Conservation (phyloP, 2,113 vertebrate species). For the Ctenomys sociabilis region DNA sequence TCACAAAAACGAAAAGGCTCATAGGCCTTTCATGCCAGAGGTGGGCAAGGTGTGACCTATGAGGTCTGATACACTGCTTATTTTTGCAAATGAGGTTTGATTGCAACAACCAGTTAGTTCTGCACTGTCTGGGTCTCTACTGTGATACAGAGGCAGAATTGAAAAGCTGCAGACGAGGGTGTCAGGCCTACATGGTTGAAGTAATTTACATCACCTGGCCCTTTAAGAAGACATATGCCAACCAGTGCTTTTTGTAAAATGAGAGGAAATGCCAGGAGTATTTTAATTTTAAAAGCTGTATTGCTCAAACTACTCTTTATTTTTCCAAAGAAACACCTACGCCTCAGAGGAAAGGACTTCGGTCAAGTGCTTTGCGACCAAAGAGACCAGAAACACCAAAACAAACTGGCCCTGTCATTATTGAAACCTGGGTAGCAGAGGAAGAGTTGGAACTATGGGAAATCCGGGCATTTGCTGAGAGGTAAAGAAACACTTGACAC, state of each 20-base stretch:
- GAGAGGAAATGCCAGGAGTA: constrained; percentile 30
- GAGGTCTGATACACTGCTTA: neutral
- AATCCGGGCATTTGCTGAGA: constrained; percentile 98
- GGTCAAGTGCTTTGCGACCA: constrained; percentile 96
- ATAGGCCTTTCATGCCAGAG: neutral
- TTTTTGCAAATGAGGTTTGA: neutral
- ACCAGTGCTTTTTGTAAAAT: constrained; percentile 24
- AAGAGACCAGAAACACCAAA: constrained; percentile 98
- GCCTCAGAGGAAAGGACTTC: constrained; percentile 94
- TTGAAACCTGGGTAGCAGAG: constrained; percentile 98
- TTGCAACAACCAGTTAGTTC: neutral
- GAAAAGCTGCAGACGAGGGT: neutral
- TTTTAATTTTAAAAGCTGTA: constrained; percentile 40
- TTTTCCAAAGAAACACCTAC: constrained; percentile 95
- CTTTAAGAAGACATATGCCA: constrained; percentile 51
- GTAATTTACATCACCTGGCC: constrained; percentile 44
- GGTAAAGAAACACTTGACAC: constrained; percentile 85
- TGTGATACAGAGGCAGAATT: neutral
- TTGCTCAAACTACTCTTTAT: constrained; percentile 76
- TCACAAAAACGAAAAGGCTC: neutral
- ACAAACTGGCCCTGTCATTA: constrained; percentile 98
- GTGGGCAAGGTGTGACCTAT: neutral
- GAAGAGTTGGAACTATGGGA: constrained; percentile 99
- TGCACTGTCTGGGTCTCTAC: neutral
- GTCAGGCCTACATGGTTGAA: neutral